A percentile compares a stretch with the other conserved stretches of the same genome.
Conservation (phyloP, 2,797 vertebrate genomes). For the Enteromius treurensis region DNA sequence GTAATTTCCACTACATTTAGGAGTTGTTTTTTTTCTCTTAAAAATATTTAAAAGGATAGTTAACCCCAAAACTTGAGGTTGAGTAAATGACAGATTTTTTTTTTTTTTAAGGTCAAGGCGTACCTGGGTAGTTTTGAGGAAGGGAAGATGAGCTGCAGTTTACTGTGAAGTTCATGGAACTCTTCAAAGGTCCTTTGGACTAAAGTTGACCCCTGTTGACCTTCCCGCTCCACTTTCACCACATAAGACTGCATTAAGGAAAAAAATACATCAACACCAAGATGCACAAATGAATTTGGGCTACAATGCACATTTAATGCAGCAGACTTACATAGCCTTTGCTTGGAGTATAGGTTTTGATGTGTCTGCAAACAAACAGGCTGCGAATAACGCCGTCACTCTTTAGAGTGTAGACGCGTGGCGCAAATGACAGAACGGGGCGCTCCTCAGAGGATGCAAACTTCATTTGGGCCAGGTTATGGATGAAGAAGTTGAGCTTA, state of each 20-base stretch:
- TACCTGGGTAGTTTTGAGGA: constrained; percentile 91
- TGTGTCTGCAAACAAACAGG: constrained; percentile 87
- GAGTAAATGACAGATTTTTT: background rate
- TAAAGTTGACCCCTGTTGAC: constrained; percentile 75
- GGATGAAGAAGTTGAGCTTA: constrained; percentile 98
- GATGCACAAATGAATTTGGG: background rate
- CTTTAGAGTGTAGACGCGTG: constrained; percentile 83
- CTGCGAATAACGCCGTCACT: constrained; percentile 82
- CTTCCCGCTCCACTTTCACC: constrained; percentile 90
- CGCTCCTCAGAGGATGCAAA: constrained; percentile 86
- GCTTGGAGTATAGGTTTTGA: constrained; percentile 83
- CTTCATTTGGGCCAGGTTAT: constrained; percentile 98
- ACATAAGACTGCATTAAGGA: constrained; percentile 81
- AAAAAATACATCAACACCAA: background rate
- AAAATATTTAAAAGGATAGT: background rate
- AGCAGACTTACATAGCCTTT: constrained; percentile 87
- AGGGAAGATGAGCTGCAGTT: constrained; percentile 90
- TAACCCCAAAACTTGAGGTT: background rate
- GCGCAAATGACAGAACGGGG: constrained; percentile 87
- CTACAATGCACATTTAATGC: background rate
- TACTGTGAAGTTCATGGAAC: constrained; percentile 95
- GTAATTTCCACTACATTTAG: constrained; percentile 33
- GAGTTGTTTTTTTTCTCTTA: background rate
- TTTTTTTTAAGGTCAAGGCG: background rate
- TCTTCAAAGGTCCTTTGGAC: constrained; percentile 95